Conservation (phyloP, 2,797 vertebrate species). For the Spondyliosoma cantharus region DNA sequence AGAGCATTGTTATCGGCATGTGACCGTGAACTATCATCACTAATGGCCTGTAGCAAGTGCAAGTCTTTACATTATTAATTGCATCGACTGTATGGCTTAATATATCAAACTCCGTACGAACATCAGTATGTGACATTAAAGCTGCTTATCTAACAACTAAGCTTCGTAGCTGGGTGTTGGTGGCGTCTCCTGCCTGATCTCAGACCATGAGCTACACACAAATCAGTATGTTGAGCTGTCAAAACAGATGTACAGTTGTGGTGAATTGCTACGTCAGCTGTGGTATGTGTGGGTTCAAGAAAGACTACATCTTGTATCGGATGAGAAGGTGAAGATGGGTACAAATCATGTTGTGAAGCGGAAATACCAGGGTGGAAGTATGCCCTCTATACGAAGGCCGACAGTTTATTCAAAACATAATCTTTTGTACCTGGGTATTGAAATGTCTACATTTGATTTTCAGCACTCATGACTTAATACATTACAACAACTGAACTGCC, state of each 20-base stretch:
- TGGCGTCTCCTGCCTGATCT: not conserved
- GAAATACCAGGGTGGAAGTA: not conserved
- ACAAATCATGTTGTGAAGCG: not conserved
- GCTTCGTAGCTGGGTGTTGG: not conserved
- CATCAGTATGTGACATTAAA: not conserved
- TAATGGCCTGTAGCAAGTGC: not conserved
- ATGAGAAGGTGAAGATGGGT: not conserved
- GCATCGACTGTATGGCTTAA: not conserved
- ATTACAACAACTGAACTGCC: not conserved
- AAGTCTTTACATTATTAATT: constrained; percentile 7
- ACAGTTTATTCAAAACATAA: not conserved
- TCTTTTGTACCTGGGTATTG: not conserved
- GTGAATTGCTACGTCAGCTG: constrained; percentile 7
- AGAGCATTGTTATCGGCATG: not conserved
- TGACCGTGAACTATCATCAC: not conserved
- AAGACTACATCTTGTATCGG: constrained; percentile 13
- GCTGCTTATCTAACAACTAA: not conserved
- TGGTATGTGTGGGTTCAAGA: constrained; percentile 23
- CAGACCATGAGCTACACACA: not conserved
- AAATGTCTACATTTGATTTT: not conserved
- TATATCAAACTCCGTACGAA: not conserved
- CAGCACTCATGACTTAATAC: not conserved
- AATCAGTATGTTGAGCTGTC: not conserved
- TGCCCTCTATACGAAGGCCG: not conserved
- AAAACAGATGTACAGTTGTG: not conserved